These are phyloP conservation scores for Caranx ignobilis DNA, from an alignment of 2,113 vertebrate genomes.

Conservation along the genomic window DNA sequence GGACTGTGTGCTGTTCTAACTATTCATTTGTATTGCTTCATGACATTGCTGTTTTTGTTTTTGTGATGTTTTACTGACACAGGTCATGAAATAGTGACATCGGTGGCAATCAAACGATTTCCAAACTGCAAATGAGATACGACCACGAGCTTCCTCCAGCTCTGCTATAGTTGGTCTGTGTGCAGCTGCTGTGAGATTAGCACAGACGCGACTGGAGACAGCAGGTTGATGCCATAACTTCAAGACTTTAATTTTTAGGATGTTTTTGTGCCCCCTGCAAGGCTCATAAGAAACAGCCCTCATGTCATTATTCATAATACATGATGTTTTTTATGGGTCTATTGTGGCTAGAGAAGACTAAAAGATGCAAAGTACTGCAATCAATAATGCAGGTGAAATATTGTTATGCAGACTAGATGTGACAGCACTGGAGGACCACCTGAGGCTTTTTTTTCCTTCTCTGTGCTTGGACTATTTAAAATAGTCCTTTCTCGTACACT, in stretches of 20 bases:
- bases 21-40: not conserved
- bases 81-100: not conserved
- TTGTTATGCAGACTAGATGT: constrained; percentile 64
- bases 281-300: constrained; percentile 27
- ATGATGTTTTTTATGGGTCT: constrained; percentile 54
- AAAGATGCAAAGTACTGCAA: constrained; percentile 55
- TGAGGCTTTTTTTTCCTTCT: constrained; percentile 21
- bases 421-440: constrained; percentile 58
- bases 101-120: not conserved
- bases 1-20: not conserved
- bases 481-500: constrained; percentile 17
- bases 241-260: constrained; percentile 22
- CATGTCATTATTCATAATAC: constrained; percentile 69
- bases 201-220: constrained; percentile 1
- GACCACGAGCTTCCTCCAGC: not conserved
- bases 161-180: not conserved
- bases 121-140: not conserved
- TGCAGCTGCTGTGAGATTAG: constrained; percentile 12
- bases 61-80: not conserved
- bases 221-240: constrained; percentile 22
- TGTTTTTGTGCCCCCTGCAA: constrained; percentile 57
- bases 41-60: not conserved
- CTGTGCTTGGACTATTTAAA: constrained; percentile 41
- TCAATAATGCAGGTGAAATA: constrained; percentile 79
- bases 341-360: constrained; percentile 52